phyloP scores from a whole-genome alignment of 2,888 invertebrate species.

The Cremastobaeus sp. region DNA sequence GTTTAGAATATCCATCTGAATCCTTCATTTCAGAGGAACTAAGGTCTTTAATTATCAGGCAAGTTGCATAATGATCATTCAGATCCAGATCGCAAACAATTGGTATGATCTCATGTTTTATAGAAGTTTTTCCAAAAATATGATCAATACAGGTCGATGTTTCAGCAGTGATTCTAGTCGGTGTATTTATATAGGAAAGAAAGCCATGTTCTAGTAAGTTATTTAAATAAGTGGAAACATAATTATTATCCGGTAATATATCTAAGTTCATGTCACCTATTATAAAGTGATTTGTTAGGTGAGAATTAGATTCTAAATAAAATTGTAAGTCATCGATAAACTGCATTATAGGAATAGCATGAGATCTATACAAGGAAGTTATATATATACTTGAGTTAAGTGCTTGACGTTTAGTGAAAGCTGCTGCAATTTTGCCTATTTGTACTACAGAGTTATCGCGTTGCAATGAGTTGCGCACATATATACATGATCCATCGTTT shows the following conservation, averaged over 20 bases:
- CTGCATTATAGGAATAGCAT: background rate
- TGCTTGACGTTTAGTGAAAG: background rate
- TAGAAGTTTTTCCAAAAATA: background rate
- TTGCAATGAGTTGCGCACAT: background rate
- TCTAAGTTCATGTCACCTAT: slow-evolving; percentile 3
- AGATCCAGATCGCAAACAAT: slow-evolving; percentile 2
- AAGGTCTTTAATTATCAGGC: too few relatives aligned
- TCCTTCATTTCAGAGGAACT: too few relatives aligned
- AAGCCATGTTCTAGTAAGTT: slow-evolving; percentile 3
- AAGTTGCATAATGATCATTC: too few relatives aligned
- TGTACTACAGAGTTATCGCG: background rate
- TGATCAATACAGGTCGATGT: slow-evolving; percentile 5
- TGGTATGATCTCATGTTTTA: background rate
- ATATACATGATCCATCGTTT: slow-evolving; percentile 5
- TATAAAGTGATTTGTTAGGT: background rate
- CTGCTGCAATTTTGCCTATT: background rate
- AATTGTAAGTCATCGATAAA: background rate
- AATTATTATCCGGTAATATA: slow-evolving; percentile 1
- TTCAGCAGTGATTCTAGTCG: background rate
- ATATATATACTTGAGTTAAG: background rate
- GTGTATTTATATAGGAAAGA: background rate
- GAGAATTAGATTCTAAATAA: background rate
- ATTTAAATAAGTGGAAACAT: slow-evolving; percentile 1
- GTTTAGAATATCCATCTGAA: too few relatives aligned
- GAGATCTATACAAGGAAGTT: slow-evolving; percentile 3